Evolutionary conservation across 2,797 vertebrate species (phyloP).

Genomic region (Brachyrhaphis roseni): DNA sequence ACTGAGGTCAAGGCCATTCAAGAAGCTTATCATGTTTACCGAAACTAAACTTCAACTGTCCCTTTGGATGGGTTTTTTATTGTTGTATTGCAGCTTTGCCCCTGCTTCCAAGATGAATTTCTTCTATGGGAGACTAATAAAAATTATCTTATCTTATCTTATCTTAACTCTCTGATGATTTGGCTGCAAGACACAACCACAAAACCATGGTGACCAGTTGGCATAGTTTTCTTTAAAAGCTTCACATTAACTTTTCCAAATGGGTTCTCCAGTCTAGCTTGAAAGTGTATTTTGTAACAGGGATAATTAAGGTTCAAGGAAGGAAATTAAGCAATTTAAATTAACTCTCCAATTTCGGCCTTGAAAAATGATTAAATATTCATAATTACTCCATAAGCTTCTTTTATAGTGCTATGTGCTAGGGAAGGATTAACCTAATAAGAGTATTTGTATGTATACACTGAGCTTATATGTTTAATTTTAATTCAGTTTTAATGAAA

Average conservation of each 20-base stretch:
- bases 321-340: background rate
- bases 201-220: background rate
- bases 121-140: too few species aligned
- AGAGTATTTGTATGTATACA: background rate
- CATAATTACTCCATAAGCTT: background rate
- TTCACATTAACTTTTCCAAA: background rate
- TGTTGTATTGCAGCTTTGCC: too few species aligned
- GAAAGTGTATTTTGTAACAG: background rate
- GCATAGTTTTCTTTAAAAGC: background rate
- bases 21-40: background rate
- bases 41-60: background rate
- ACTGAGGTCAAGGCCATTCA: background rate
- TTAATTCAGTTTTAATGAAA: background rate
- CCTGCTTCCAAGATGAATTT: too few species aligned
- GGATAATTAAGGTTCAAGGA: background rate
- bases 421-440: background rate
- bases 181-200: background rate
- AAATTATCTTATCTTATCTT: too few species aligned
- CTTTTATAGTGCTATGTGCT: background rate
- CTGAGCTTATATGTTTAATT: background rate
- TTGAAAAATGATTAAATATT: background rate
- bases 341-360: background rate
- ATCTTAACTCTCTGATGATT: background rate
- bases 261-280: background rate
- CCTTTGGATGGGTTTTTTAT: too few species aligned